These are phyloP conservation scores for Microplitis demolitor DNA, from an alignment of 1,140 invertebrate genomes.

Conservation along the genomic window DNA sequence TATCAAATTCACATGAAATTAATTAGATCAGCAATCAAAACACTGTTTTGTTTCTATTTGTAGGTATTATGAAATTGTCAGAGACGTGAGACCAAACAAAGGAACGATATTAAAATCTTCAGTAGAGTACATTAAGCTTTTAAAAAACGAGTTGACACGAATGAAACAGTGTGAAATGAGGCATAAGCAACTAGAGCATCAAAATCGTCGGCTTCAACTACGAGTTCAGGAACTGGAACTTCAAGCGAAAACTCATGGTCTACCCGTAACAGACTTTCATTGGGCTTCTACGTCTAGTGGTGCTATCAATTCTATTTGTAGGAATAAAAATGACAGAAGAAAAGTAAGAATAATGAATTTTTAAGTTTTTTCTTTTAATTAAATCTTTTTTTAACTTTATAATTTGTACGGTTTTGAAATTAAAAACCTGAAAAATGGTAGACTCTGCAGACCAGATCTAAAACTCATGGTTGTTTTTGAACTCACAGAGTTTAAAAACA, in stretches of 20 bases:
- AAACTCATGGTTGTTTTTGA: too few relatives aligned
- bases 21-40: not conserved
- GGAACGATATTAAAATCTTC: constrained; percentile 98
- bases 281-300: constrained; percentile 54
- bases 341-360: constrained; percentile 42
- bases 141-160: constrained; percentile 84
- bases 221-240: constrained; percentile 76
- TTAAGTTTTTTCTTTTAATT: too few relatives aligned
- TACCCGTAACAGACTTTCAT: constrained; percentile 67
- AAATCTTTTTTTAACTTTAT: too few relatives aligned
- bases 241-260: constrained; percentile 72
- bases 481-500: too few relatives aligned
- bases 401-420: too few relatives aligned
- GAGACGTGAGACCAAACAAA: constrained; percentile 88
- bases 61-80: constrained; percentile 81
- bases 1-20: constrained; percentile 16
- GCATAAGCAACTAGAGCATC: constrained; percentile 79
- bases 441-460: too few relatives aligned
- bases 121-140: constrained; percentile 92
- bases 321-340: constrained; percentile 57
- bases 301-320: constrained; percentile 52
- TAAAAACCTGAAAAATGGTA: too few relatives aligned
- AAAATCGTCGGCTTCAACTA: constrained; percentile 81
- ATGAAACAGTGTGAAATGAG: constrained; percentile 79
- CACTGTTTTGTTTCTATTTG: constrained; percentile 12